Evolutionary conservation across 2,888 invertebrate species (phyloP), one percentile per base, ranked within the genome.

Genomic region (Troides aeacus): DNA sequence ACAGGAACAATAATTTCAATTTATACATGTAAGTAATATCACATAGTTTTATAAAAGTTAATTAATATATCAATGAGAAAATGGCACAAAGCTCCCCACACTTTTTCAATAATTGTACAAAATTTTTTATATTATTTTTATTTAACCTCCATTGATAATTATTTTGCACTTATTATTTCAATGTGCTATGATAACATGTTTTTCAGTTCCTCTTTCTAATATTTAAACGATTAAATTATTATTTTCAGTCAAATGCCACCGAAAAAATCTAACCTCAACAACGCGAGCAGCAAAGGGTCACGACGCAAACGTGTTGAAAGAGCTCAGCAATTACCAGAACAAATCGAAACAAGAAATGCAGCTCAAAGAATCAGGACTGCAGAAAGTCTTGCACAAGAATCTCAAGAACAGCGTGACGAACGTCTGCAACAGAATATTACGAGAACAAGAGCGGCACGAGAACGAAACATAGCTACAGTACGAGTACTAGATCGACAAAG

Each of bases 221-320:
- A 72, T 72, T 70, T 72, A 70, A 70, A 67, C 64, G 66, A 64
- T 70, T 69, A 59, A 71, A 63, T 71, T 68, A 69, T 71, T 71
- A 68, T 74, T 72, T 73, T 75, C 72, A 75, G 75, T 72, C 53
- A 63, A 75, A 77, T 76, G 75, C 74, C 76, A 74, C 76, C 64
- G 74, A 78, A 76, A 76, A 78, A 76, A 75, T 76, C 76, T 76
- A 75, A 77, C 73, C 76, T 78, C 74, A 74, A 76, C 74, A 76
- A 76, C 72, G 74, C 72, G 72, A 61, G 75, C 56, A 76, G 62
- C 75, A 75, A 42, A 77, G 66, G n/a, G 72, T 24, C 74, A 74
- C 75, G 74, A 77, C 75, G 74, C 75, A 74, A 75, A 74, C 76
- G 76, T 76, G 72, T 72, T 73, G 64, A 73, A 73, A 73, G 77